phyloP scores from a whole-genome alignment of 2,113 vertebrate species.

The Capreolus pygargus region DNA sequence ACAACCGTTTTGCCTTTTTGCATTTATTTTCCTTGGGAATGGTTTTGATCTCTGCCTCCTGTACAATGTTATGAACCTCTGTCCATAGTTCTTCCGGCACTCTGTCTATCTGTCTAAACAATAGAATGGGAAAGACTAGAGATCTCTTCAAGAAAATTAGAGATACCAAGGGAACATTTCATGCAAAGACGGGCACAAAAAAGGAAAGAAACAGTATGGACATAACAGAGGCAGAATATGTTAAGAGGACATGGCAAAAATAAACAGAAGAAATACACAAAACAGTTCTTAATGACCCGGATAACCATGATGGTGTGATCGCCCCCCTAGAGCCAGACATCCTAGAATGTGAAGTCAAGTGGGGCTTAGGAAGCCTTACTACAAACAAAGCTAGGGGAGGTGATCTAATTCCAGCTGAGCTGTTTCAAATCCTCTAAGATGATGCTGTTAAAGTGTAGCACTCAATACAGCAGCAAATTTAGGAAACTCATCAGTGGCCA shows the following conservation, averaged over 20 bases:
- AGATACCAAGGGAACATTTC: neutral
- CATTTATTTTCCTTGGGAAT: neutral
- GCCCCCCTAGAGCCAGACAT: neutral
- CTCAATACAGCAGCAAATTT: neutral
- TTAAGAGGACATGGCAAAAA: neutral
- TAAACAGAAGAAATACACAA: neutral
- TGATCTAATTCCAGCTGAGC: neutral
- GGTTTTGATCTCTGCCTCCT: neutral
- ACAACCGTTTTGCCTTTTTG: neutral
- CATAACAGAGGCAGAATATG: neutral
- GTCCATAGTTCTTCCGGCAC: neutral
- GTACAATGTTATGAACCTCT: neutral
- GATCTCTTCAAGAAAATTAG: neutral
- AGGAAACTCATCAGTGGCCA: neutral
- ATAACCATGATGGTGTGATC: neutral
- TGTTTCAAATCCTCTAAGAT: neutral
- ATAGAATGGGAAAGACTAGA: neutral
- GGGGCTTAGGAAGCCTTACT: neutral
- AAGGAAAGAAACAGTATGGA: neutral
- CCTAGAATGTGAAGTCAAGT: neutral
- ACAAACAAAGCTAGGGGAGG: neutral
- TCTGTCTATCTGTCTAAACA: neutral
- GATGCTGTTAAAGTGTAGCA: neutral
- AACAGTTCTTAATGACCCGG: neutral
- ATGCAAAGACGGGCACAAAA: neutral